A percentile compares a stretch with the other conserved stretches of the same genome.
phyloP scores from a whole-genome alignment of 2,797 vertebrate species.

The Sternarchorhynchus goeldii region DNA sequence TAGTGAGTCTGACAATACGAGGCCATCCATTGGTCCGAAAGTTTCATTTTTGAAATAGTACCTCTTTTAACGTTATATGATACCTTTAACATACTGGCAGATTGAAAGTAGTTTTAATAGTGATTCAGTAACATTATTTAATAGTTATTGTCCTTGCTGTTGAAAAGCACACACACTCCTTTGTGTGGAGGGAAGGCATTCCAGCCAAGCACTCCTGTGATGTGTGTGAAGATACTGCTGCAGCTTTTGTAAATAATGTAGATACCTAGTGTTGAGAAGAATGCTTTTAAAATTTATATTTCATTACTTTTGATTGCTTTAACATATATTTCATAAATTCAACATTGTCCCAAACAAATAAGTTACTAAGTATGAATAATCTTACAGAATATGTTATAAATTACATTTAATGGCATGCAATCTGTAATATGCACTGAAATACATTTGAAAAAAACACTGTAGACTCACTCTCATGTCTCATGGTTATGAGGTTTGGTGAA shows the following conservation, averaged over 20 bases:
- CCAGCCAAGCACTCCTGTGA: background rate
- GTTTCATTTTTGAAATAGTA: background rate
- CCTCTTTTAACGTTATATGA: background rate
- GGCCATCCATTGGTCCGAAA: background rate
- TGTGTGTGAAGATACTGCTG: background rate
- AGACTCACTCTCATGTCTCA: background rate
- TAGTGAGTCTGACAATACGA: background rate
- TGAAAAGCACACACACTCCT: background rate
- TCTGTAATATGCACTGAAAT: no score
- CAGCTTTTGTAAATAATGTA: background rate
- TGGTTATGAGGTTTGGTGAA: constrained; percentile 2
- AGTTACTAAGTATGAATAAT: no score
- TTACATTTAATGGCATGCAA: no score
- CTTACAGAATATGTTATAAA: no score
- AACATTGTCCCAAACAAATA: no score
- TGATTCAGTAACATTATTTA: no score
- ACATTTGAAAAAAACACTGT: background rate
- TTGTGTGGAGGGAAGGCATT: background rate
- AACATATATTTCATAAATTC: no score
- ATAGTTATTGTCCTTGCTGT: background rate
- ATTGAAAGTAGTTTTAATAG: no score
- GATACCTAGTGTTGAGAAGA: no score
- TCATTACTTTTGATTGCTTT: no score
- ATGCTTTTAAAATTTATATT: no score
- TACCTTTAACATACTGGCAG: no score